Base-by-base conservation (phyloP, 2,888 invertebrate genomes). In the Noctua janthe region DNA sequence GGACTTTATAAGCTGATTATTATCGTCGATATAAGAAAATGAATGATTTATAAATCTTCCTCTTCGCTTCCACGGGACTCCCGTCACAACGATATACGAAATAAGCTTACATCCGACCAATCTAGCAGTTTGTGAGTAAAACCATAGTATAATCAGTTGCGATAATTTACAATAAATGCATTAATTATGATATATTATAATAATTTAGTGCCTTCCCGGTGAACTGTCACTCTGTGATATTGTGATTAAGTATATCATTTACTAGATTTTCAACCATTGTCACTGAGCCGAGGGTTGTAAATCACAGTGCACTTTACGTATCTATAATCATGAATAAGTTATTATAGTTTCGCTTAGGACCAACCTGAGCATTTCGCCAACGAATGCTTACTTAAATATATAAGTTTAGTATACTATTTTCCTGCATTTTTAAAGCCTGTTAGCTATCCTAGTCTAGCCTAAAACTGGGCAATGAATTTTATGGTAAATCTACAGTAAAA, bases 101-200 rank as follows among this genome's bases (percentile, higher is more conserved):
- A 88, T 67, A 85, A 85, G 83, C 77, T 71, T 79, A 86, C 29
- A 66, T 75, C 77, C 72, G 70, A 80, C 71, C 79, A 73, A 78
- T 77, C 83, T 62, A 80, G 74, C 72, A 54, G 73, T 76, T 74
- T 70, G 77, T 84, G 83, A 86, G 71, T 87, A 83, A 87, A 88
- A 87, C 71, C 81, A 93, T 71, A 93, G 91, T 91, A 47, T 39
- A 91, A 92, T 90, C 89, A 93, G 92, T 94, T 93, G 95, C 94
- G 92, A 93, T 94, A 86, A 84, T 86, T 86, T 86, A 89, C 82
- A 94, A 81, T 96, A 96, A 96, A 96, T 96, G 96, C 96, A 95
- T 94, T 93, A 93, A 91, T 94, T 89, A 90, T 92, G 91, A 90
- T 89, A 90, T 82, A 69, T 77, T 82, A 92, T 91, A 92, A 92